Conservation (phyloP, 1,140 invertebrate genomes). For the Diabrotica undecimpunctata region DNA sequence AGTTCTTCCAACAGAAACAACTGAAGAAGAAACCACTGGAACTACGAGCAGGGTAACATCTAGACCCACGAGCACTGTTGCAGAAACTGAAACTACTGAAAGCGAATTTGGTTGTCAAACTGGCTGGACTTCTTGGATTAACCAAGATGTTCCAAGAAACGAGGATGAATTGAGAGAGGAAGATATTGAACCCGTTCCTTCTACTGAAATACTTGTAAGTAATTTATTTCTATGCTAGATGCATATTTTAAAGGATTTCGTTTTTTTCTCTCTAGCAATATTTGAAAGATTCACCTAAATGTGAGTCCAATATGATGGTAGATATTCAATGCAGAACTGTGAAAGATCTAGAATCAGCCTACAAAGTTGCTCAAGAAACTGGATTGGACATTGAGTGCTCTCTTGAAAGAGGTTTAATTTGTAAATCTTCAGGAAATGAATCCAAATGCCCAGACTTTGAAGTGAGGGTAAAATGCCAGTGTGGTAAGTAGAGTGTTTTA, state of each 20-base stretch:
- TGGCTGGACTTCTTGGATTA: conserved; percentile 77
- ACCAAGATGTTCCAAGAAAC: conserved; percentile 48
- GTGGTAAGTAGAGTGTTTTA: conserved; percentile 43
- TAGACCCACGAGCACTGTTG: conserved; percentile 23
- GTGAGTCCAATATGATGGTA: conserved; percentile 58
- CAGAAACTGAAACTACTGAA: conserved; percentile 42
- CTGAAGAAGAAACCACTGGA: conserved; percentile 60
- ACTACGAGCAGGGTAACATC: conserved; percentile 56
- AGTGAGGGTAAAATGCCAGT: conserved; percentile 66
- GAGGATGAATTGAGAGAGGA: conserved; percentile 39
- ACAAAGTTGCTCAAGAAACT: conserved; percentile 55
- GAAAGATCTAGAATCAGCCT: conserved; percentile 52
- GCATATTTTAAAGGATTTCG: too few relatives aligned
- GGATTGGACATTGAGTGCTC: conserved; percentile 72
- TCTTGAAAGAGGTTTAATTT: conserved; percentile 66
- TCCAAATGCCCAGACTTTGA: conserved; percentile 66
- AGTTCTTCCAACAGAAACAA: too few relatives aligned
- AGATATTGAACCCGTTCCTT: conserved; percentile 63
- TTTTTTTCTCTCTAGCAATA: conserved; percentile 38
- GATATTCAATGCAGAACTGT: conserved; percentile 72
- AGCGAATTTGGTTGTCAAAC: conserved; percentile 52
- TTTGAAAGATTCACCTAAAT: conserved; percentile 51
- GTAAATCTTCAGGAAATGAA: conserved; percentile 47
- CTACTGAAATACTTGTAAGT: conserved; percentile 51
- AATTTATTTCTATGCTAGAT: too few relatives aligned